Conservation (phyloP, 2,888 invertebrate genomes). For the Lutraria lutraria region DNA sequence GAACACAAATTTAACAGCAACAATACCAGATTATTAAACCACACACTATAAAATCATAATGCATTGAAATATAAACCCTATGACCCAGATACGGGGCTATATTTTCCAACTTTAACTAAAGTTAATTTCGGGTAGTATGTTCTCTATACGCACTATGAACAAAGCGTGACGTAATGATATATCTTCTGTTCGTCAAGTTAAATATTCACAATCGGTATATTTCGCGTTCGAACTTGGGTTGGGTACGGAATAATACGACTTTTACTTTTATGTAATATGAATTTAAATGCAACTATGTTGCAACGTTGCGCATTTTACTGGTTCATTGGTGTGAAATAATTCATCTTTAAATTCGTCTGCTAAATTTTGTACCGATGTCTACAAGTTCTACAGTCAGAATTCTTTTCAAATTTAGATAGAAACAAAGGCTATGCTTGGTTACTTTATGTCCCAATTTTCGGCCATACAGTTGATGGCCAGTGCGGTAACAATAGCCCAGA, state of each 20-base stretch:
- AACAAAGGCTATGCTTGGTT: no score
- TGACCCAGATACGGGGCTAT: conserved; percentile 5
- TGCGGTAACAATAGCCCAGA: no score
- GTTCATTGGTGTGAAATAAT: background rate
- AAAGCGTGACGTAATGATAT: conserved; percentile 19
- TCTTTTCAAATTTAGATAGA: no score
- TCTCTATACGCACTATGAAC: background rate
- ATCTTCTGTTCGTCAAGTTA: background rate
- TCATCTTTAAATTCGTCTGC: no score
- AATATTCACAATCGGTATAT: no score
- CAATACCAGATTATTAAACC: background rate
- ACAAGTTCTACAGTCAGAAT: no score
- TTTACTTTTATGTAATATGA: background rate
- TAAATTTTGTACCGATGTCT: no score
- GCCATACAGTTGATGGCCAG: no score
- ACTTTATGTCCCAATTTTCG: no score
- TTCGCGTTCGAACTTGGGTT: no score
- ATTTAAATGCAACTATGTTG: background rate
- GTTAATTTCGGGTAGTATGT: background rate
- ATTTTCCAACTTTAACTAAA: background rate
- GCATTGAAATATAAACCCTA: background rate
- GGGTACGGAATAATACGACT: no score
- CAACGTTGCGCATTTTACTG: background rate
- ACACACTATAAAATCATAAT: background rate
- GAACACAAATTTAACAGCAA: background rate